Base-by-base conservation (phyloP, 2,888 invertebrate genomes). In the Leucophenga maculata region DNA sequence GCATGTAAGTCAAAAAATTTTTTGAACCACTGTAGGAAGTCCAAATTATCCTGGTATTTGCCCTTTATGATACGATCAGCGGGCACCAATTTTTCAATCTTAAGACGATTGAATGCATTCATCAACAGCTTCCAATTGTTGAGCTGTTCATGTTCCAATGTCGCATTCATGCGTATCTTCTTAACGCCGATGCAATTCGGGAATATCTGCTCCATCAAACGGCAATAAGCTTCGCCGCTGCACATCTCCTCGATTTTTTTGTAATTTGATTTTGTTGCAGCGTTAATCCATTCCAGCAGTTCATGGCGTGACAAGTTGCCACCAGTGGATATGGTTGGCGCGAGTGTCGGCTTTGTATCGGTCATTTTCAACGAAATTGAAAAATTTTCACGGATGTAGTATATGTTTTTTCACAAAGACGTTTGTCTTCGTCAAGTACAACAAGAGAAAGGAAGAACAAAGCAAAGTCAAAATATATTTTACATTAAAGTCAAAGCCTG, bases 1-100 rank as follows among this genome's bases (percentile, higher is more conserved):
- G 96, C 97, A 91, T 99, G 98, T 80, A 97, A 96, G 90, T 99
- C 98, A 90, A 97, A 99, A 91, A 99, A 98, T 89, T 97, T 97
- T 92, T 98, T 98, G 92, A 99, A 99, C 98, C 98, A 99, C 90
- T 99, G 98, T 83, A 99, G 92, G 90, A 98, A 98, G 90, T 99
- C 98, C 92, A 99, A 98, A 91, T 99, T 99, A 91, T 99, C 98
- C 92, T 98, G 98, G 90, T 99, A 99, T 82, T 97, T 94, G 86
- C 96, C 98, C 91, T 98, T 98, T 88, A 98, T 95, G 91, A 99
- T 92, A 62, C 85, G 86, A 74, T 89, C 88, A 68, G 88, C 86
- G 1, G 88, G 89, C 4, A 89, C 86, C 11, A 85, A 82, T 76
- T 99, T 99, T 88, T 99, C 99, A 79, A 99, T 96, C 83, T 93